Evolutionary conservation across 2,888 invertebrate species (phyloP), one percentile per base, ranked within the genome.

Genomic region (Lepeophtheirus nordmannii): DNA sequence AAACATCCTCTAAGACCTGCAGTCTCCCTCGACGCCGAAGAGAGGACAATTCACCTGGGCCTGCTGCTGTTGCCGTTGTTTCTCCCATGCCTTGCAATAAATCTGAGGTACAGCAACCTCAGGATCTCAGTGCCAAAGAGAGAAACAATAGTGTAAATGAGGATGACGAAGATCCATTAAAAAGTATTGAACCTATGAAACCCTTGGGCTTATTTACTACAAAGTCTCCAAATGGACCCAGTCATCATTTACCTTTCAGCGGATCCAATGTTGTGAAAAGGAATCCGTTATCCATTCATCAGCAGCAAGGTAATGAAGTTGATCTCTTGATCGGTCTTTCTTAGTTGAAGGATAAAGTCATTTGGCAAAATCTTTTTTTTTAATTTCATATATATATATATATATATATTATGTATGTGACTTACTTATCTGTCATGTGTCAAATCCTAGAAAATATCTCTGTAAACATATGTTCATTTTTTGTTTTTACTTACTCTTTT

Each of bases 41-140:
- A n/a, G 12, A 17, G 12, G 65, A 58, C n/a, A 58, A 58, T 11
- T n/a, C 20, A 1, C 57, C 62, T 53, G 23, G 60, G 22, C 63
- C 66, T 37, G 38, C 30, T 22, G 63, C 62, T 57, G 61, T 66
- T 7, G 61, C 68, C 20, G 39, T 63, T 30, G 67, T 67, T 17
- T 67, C 68, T 37, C 67, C 59, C 14, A 62, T 68, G 67, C 68
- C 67, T 9, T 62, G 67, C 10, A n/a, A 38, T 22, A 63, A 58
- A 37, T 39, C 37, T 20, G 66, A 67, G 23, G 53, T 38, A 30
- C 30, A 30, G 7, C 30, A 30, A 58, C 22, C 17, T 58, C 17
- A 58, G 20, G 17, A 53, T 17, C 1, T 17, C 17, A 53, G 17
- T 17, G n/a, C 17, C n/a, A 53, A 12, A 38, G 62, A 20, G 41